Base-by-base conservation (phyloP, 2,113 vertebrate genomes). In the Galemys pyrenaicus region DNA sequence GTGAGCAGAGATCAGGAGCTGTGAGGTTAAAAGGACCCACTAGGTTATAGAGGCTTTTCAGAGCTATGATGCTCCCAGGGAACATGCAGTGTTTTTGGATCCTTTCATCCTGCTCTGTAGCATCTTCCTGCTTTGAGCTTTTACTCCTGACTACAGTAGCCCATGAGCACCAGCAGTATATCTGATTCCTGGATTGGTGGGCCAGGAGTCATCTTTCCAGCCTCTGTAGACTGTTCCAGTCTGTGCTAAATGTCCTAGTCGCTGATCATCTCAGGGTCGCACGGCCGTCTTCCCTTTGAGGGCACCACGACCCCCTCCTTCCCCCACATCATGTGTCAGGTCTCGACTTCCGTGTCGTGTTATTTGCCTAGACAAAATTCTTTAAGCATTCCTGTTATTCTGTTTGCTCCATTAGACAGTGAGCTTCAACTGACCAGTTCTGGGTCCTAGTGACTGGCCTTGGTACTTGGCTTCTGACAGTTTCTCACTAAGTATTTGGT, bases 331-430 rank as follows among this genome's bases (percentile, higher is more conserved):
- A 37, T 3, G 26, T 7, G 26, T 11, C 6, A 20, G 16, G 17
- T 22, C 41, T 22, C 37, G 3, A 16, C 20, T 67, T 30, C 41
- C 35, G 37, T 0, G 2, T 16, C 24, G 46, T 8, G 0, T 32
- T 49, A 20, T 37, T 19, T 19, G 11, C 5, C 0, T 5, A 1
- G 15, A 5, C 51, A 20, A 37, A 32, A 9, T 9, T 15, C 16
- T 60, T 62, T 30, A 86, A 24, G 24, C 32, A 28, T 9, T 58
- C 32, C 9, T 6, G 32, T 44, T 65, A 0, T 35, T 64, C 19
- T 37, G 19, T 68, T 56, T 65, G 41, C 44, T 51, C 44, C 17
- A 22, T 11, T 22, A 87, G 41, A 37, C 28, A 6, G 32, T 4
- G 62, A 56, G 12, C 20, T 92, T 22, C 41, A 35, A 13, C 44